Evolutionary conservation across 2,797 vertebrate genomes (phyloP).

Genomic region (Enteromius viviparus): DNA sequence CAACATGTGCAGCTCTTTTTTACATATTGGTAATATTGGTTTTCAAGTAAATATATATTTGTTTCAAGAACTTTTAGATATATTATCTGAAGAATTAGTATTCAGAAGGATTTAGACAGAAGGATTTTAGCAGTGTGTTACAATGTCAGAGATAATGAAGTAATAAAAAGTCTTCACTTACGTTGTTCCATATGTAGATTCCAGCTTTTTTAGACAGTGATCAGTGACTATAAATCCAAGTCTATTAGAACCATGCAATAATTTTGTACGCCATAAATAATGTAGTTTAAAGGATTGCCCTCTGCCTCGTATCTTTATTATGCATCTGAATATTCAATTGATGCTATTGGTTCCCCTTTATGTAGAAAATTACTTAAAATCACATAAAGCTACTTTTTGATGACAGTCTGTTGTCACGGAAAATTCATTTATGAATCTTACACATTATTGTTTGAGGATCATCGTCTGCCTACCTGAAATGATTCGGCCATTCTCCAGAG

Average conservation of each 20-base stretch:
- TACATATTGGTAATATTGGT: not conserved
- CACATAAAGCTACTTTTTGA: too few species aligned
- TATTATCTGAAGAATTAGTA: not conserved
- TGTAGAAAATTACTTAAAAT: too few species aligned
- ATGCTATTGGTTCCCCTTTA: not conserved
- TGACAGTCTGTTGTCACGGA: not conserved
- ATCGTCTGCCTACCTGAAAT: slow-evolving; percentile 14
- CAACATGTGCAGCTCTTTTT: not conserved
- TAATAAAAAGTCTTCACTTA: not conserved
- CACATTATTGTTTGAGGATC: not conserved
- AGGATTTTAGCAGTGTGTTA: not conserved
- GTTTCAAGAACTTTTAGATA: not conserved
- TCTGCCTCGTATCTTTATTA: not conserved
- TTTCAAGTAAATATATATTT: not conserved
- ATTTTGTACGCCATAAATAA: not conserved
- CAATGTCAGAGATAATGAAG: not conserved
- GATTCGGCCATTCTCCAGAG: not conserved
- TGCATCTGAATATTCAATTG: not conserved
- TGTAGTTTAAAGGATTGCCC: not conserved
- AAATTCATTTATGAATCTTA: not conserved
- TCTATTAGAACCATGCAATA: not conserved
- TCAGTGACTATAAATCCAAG: not conserved
- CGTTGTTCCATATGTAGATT: not conserved
- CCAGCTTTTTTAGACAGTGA: not conserved
- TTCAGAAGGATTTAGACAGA: not conserved